Percentiles rank a stretch among this genome's conserved stretches.
Evolutionary conservation across 2,797 vertebrate species (phyloP).

Genomic region (Pristis pectinata): DNA sequence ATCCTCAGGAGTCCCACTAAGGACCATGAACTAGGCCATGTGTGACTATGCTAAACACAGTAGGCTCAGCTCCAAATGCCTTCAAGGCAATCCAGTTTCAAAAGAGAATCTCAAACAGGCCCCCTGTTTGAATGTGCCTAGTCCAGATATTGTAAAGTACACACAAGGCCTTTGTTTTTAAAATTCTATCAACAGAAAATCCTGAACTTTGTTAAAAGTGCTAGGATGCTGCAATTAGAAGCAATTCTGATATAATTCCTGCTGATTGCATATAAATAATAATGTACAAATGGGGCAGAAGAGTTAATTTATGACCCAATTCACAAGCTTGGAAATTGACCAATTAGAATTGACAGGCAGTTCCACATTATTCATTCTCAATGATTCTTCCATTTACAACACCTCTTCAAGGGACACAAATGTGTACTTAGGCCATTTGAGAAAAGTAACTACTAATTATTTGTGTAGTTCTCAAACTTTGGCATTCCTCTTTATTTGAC

Average conservation of each 20-base stretch:
- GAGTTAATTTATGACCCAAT: background rate
- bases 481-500: background rate
- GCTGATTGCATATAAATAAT: background rate
- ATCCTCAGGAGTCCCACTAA: background rate
- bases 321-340: background rate
- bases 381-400: background rate
- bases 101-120: background rate
- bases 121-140: background rate
- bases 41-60: background rate
- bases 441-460: constrained; percentile 31
- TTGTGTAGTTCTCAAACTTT: constrained; percentile 25
- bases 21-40: background rate
- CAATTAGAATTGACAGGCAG: constrained; percentile 21
- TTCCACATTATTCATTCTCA: background rate
- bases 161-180: background rate
- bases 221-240: background rate
- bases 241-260: background rate
- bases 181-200: background rate
- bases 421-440: background rate
- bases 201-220: background rate
- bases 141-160: background rate
- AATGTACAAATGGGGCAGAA: background rate
- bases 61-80: background rate
- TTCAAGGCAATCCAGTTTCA: background rate
- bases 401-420: constrained; percentile 1